Base-by-base conservation (phyloP, 2,797 vertebrate species). In the Eleutherodactylus coqui region DNA sequence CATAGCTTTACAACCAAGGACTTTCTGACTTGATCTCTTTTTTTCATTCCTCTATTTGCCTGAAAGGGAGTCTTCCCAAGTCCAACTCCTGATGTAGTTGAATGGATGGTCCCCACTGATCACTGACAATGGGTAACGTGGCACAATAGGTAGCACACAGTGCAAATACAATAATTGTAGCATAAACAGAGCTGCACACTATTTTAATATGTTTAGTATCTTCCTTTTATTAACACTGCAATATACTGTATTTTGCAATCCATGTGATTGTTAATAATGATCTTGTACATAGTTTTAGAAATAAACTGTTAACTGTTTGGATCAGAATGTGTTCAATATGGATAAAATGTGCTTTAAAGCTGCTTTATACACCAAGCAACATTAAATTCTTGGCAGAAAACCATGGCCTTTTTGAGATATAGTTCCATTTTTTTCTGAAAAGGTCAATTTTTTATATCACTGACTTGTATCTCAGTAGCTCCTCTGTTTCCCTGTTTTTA, bases 371-470 rank as follows among this genome's bases (percentile, higher is more conserved):
- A 43, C 47, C 13, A 38, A 36, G 34, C 21, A 49, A 69, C 27
- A 55, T 17, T 49, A 47, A 70, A 76, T 55, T 27, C 14, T 51
- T 85, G 45, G 60, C 83, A 85, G 83, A 9, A 85, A 70, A 27
- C n/a, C n/a, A 0, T 77, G 82, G 75, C 27, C 47, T 58, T 85
- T 85, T 5, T 32, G 53, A 78, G 72, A 27, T 29, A 45, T 27
- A n/a, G 6, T 4, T 27, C n/a, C 14, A 27, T 11, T 11, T 32
- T 43, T 58, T 67, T 51, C 21, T 73, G 7, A 29, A 85, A 84
- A 85, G 73, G 75, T 85, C 83, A 69, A 17, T 19, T 78, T 83
- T 85, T 41, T 72, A 45, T 29, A 70, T 79, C 62, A 16, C 24
- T 72, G 47, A 16, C n/a, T 76, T 79, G 27, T 14, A n/a, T 24